These are phyloP conservation scores for Darevskia mixta DNA, from an alignment of 2,797 vertebrate species.

Conservation along the genomic window DNA sequence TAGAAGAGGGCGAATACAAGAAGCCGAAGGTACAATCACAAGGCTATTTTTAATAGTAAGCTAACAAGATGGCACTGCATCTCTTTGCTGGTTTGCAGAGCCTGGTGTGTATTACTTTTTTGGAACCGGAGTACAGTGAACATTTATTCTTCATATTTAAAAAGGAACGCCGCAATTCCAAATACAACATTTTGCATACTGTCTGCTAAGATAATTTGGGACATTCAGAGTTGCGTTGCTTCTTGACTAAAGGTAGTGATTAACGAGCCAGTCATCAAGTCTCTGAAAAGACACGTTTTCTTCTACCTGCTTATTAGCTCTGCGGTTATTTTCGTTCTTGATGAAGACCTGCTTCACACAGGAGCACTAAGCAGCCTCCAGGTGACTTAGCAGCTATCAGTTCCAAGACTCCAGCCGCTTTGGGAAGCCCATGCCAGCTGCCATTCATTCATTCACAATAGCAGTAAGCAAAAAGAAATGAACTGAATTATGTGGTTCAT, in stretches of 20 bases:
- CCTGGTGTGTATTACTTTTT: not conserved
- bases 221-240: not conserved
- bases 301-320: not conserved
- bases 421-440: not conserved
- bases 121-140: not conserved
- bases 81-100: not conserved
- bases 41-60: not conserved
- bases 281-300: not conserved
- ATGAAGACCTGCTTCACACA: not conserved
- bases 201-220: not conserved
- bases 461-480: not conserved
- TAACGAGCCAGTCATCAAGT: not conserved
- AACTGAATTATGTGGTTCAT: not conserved
- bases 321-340: not conserved
- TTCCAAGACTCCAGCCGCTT: not conserved
- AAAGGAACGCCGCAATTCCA: not conserved
- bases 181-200: not conserved
- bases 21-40: not conserved
- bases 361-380: not conserved
- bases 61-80: not conserved
- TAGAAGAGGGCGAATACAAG: not conserved
- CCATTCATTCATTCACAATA: not conserved
- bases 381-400: not conserved
- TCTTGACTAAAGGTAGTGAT: not conserved
- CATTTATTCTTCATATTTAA: not conserved